Base-by-base conservation (phyloP, 2,113 vertebrate species). In the Pimephales promelas region DNA sequence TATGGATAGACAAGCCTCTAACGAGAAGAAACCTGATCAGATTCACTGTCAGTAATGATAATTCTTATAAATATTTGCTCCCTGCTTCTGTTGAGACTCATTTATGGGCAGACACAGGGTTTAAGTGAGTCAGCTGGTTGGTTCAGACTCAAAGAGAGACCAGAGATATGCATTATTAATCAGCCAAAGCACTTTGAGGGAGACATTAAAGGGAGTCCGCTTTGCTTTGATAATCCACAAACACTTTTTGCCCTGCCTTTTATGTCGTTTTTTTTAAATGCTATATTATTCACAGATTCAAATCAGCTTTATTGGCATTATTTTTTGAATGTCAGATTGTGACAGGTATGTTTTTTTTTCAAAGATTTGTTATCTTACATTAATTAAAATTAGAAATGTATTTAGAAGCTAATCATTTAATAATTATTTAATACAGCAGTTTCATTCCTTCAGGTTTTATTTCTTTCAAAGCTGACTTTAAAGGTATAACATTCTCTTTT, bases 121-220 rank as follows among this genome's bases (percentile, higher is more conserved):
- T 61, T 68, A 72, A 61, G 74, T 90, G 86, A 90, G 71, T 90
- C 89, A 88, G 84, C 89, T 80, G 75, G 85, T 78, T 83, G 43
- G 52, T 52, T 82, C 79, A 45, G 82, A 79, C 28, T 47, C 75
- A 61, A 36, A 62, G 75, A 83, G 61, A 82, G 79, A 77, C 77
- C 70, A 78, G 47, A 82, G 36, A 89, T 54, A 54, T 90, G 86
- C 86, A 87, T 89, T 87, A 89, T 87, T 88, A 62, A 91, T 88
- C 86, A 91, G 79, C 87, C 11, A 14, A 36, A 20, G 13, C 34
- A 83, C 64, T 36, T 75, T 71, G 75, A 82, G 81, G 64, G 26
- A 74, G 84, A 87, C 77, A 57, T 85, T 64, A 75, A 84, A 88
- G 66, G 36, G 79, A 72, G 80, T 80, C 57, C 18, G 28, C 64